Base-by-base conservation (phyloP, 2,797 vertebrate species). In the Brachymystax lenok region DNA sequence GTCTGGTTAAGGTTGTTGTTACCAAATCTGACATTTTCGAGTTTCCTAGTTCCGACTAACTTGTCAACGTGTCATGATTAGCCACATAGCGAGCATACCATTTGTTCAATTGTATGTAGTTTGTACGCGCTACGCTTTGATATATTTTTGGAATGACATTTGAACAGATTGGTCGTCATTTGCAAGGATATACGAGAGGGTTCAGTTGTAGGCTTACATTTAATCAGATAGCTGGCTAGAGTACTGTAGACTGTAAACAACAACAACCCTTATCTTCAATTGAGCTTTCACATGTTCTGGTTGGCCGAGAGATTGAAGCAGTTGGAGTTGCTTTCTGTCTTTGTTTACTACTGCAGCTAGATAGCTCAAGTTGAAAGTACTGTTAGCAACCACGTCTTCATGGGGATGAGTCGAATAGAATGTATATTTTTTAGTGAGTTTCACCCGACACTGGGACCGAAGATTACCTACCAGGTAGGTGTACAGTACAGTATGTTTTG, bases 391-490 rank as follows among this genome's bases (percentile, higher is more conserved):
- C 35, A 67, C 64, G 3, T 30, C 4, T 75, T 76, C 40, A 96
- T 95, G 94, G 94, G 92, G 76, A 94, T 94, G 87, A 93, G 90
- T 75, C 87, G 95, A 68, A 98, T 99, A 70, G 97, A 98, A 87
- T 99, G 98, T 74, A 95, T 99, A 83, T 99, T 99, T 85, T 99
- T 99, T 90, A 98, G 98, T 89, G 98, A 99, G 89, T 99, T 99
- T 92, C 98, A 99, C 66, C 98, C 98, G 7, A 99, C 98, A 14
- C 90, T 98, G 77, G 98, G 98, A 50, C 98, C 98, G 69, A 99
- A 99, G 86, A 99, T 99, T 81, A 99, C 96, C 27, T 99, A 97
- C 86, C 98, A 99, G 96, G 35, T 40, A 8, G 40, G 40, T 35
- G 98, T 54, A 35, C 7, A 28, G 98, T 54, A 35, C 7, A 28